These are phyloP conservation scores for Limnodromus scolopaceus DNA, from an alignment of 2,797 vertebrate genomes.

Conservation along the genomic window DNA sequence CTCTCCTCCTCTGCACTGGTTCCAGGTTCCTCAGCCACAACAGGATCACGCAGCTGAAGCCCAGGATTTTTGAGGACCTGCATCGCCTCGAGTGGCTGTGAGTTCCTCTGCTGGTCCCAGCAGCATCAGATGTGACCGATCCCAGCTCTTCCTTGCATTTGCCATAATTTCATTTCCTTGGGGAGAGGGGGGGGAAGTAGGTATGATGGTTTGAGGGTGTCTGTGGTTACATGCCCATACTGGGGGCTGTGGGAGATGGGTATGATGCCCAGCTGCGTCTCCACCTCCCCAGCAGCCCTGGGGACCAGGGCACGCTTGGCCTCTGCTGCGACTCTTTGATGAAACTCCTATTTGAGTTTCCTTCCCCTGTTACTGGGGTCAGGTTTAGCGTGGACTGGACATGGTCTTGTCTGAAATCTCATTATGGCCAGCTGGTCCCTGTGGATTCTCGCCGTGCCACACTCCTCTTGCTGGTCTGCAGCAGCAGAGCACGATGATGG, in stretches of 20 bases:
- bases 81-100: conserved; percentile 72
- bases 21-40: conserved; percentile 75
- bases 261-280: not conserved
- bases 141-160: not conserved
- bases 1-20: not conserved
- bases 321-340: not conserved
- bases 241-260: fast-evolving
- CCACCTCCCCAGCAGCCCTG: not conserved
- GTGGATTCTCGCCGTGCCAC: fast-evolving
- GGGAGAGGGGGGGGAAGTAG: fast-evolving
- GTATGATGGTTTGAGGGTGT: not conserved
- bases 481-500: fast-evolving
- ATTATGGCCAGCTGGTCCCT: not conserved
- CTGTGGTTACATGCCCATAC: fast-evolving
- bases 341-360: not conserved
- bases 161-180: too few relatives aligned
- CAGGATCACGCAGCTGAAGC: conserved; percentile 62
- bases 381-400: fast-evolving
- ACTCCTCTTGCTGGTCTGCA: fast-evolving
- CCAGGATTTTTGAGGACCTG: conserved; percentile 69
- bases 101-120: not conserved
- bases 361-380: not conserved
- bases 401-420: not conserved
- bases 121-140: not conserved
- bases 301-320: fast-evolving